Base-by-base conservation (phyloP, 2,888 invertebrate species). In the Cepaea hortensis region DNA sequence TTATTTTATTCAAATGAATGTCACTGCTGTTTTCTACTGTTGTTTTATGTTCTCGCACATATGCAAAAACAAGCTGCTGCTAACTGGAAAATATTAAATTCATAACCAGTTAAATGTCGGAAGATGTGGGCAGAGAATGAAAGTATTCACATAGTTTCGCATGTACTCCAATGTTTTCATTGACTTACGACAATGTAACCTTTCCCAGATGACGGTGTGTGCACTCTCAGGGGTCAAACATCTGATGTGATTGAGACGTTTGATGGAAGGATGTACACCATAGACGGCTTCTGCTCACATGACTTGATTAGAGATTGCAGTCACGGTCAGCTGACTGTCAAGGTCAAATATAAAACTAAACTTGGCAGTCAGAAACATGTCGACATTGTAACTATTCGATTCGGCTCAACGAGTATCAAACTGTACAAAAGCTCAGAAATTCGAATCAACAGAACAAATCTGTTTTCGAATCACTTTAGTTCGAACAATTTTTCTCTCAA, bases 391-490 rank as follows among this genome's bases (percentile, higher is more conserved):
- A 70, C 75, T 3, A 81, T 85, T 15, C 72, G 48, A 3, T 75
- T 81, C 20, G 85, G 81, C n/a, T 23, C 81, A n/a, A 81, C 80
- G 0, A 35, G 65, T n/a, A 72, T 85, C n/a, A 81, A 81, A 46
- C 9, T 85, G 7, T 85, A 72, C 81, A 80, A 81, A n/a, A 81
- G 62, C n/a, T 46, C 65, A 46, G 50, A 73, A 75, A 61, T 85
- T 72, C 68, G 85, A 35, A 73, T 85, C 48, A 85, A 85, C 48
- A 61, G 81, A 72, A 72, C 81, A 23, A 81, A 50, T 18, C n/a
- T 81, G 50, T 55, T 70, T 35, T 35, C 68, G 3, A 72, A 15
- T 50, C 50, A 50, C 48, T 46, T 81, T 48, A 23, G 3, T 3
- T 50, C 81, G 3, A 68, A 55, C 4, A 48, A 81, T n/a, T 81